phyloP scores from a whole-genome alignment of 2,113 vertebrate genomes.

The Semnornis frantzii region DNA sequence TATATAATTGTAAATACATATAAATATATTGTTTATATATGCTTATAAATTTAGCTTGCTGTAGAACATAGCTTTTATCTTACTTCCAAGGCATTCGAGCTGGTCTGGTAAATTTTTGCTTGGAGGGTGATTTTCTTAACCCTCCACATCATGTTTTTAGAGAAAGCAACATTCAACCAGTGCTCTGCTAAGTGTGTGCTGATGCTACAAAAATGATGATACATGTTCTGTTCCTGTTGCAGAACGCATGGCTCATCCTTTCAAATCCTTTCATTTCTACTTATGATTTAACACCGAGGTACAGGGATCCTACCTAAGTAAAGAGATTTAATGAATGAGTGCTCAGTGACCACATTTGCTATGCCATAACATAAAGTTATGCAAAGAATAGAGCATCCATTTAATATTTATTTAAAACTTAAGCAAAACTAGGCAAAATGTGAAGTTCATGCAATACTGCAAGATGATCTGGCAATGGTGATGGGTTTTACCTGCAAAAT shows the following conservation, averaged over 20 bases:
- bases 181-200: not conserved
- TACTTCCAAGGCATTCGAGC: no score
- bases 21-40: no score
- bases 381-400: not conserved
- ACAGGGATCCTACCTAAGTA: not conserved
- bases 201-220: not conserved
- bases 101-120: no score
- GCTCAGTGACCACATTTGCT: not conserved
- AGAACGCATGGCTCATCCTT: not conserved
- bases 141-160: not conserved
- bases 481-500: not conserved
- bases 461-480: not conserved
- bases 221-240: not conserved
- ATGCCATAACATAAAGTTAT: not conserved
- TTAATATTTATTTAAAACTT: not conserved
- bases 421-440: not conserved
- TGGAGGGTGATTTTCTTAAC: no score
- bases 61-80: no score
- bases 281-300: not conserved
- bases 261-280: not conserved
- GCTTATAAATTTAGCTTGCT: no score
- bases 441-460: not conserved
- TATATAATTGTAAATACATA: no score
- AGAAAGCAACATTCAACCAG: not conserved
- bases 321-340: not conserved